Base-by-base conservation (phyloP, 2,797 vertebrate genomes). In the Spinus olivaceus region DNA sequence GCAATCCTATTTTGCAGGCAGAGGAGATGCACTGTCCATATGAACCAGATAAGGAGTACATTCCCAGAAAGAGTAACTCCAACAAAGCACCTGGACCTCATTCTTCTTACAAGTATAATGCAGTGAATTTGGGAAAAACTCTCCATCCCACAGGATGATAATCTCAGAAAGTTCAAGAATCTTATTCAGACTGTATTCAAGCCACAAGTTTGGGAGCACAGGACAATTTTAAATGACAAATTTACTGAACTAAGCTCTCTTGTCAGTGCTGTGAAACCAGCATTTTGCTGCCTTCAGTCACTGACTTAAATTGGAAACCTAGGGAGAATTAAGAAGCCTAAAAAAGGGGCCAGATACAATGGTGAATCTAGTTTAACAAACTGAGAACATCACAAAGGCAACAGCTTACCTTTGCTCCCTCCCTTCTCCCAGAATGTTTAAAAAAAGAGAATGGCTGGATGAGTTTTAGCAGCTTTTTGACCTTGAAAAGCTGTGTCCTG, bases 211-310 rank as follows among this genome's bases (percentile, higher is more conserved):
- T 76, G 30, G 28, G n/a, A 53, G 17, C 4, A 14, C 0, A 63
- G 41, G 54, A 63, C 46, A 32, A 90, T 86, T 92, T 88, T 83
- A 93, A 94, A 92, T 24, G 12, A 30, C 93, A 95, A 93, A 80
- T 56, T 57, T 71, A 50, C 66, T 81, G 70, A 93, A 87, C 49
- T 95, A 30, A 35, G 50, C 57, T 78, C 46, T 87, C 78, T 41
- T 74, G 67, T 81, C 65, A 64, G 35, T 60, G 56, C 66, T 92
- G 53, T 90, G 87, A 87, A 84, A 73, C 46, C 42, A 65, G 57
- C 66, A 70, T 82, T 96, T 94, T 94, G 51, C 88, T 90, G 81
- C 56, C 61, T 92, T 91, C 65, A 66, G 76, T 87, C 59, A 77
- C 66, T 46, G 35, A 27, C 18, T 74, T 81, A 59, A 95, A 92